These are phyloP conservation scores for Brachionus rubens DNA, from an alignment of 1,140 invertebrate species.

Conservation along the genomic window DNA sequence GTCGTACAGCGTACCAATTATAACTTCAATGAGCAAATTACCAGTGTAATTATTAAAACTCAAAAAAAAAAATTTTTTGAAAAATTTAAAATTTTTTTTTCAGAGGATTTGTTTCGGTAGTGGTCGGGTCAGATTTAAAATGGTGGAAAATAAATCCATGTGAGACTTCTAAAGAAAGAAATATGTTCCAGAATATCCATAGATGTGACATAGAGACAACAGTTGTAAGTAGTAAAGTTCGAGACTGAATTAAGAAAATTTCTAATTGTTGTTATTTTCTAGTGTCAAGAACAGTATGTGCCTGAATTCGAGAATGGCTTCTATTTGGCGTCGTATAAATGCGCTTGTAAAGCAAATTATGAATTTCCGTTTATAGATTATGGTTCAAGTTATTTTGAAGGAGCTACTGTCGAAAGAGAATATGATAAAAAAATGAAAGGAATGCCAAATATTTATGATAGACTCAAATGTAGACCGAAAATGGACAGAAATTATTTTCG, in stretches of 20 bases:
- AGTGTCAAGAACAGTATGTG: conserved; percentile 36
- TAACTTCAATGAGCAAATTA: not conserved
- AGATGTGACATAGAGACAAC: conserved; percentile 45
- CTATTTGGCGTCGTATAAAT: conserved; percentile 37
- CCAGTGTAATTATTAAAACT: not conserved
- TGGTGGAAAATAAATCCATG: conserved; percentile 46
- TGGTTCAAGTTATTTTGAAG: conserved; percentile 46
- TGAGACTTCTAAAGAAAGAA: conserved; percentile 15
- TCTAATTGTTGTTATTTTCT: too few species aligned
- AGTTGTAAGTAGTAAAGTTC: too few species aligned
- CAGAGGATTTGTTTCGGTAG: conserved; percentile 43
- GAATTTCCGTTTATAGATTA: conserved; percentile 46
- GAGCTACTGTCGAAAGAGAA: conserved; percentile 39
- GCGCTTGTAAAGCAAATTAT: conserved; percentile 27
- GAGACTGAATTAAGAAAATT: too few species aligned
- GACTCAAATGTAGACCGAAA: conserved; percentile 37
- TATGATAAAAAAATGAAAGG: conserved; percentile 44
- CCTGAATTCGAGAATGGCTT: conserved; percentile 45
- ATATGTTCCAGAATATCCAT: conserved; percentile 44
- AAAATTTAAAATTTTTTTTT: not conserved
- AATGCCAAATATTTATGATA: conserved; percentile 40
- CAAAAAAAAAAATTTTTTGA: not conserved
- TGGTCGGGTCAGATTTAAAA: conserved; percentile 37
- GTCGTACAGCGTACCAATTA: conserved; percentile 35
- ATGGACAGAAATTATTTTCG: not conserved